A percentile compares a stretch with the other conserved stretches of the same genome.
These are phyloP conservation scores for Sebastolobus altivelis DNA, from an alignment of 2,797 vertebrate species.

Conservation along the genomic window DNA sequence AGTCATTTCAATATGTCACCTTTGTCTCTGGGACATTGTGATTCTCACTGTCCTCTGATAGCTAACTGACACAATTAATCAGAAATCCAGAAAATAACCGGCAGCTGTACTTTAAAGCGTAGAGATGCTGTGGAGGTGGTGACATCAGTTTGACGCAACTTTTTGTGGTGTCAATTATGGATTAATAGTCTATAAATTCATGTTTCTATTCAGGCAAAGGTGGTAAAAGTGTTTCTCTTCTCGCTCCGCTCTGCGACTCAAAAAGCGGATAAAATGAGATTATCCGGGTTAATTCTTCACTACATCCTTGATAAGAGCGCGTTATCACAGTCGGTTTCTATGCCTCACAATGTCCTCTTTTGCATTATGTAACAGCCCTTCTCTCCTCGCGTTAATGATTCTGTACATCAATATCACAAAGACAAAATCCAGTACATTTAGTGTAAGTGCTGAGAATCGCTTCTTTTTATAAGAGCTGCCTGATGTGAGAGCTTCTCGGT, in stretches of 20 bases:
- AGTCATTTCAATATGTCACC: neutral
- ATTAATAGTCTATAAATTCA: neutral
- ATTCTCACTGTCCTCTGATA: neutral
- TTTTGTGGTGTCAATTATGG: neutral
- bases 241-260: neutral
- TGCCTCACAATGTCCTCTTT: conserved; percentile 25
- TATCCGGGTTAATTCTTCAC: conserved; percentile 55
- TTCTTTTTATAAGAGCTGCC: neutral
- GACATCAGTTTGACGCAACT: neutral
- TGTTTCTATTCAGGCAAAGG: neutral
- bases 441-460: neutral
- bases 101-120: neutral
- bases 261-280: conserved; percentile 33
- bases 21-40: neutral
- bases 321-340: conserved; percentile 5
- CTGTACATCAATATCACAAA: conserved; percentile 10
- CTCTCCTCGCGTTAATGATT: conserved; percentile 3
- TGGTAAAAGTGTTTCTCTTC: neutral
- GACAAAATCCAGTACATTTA: neutral
- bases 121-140: neutral
- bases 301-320: conserved; percentile 26
- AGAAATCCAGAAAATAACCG: neutral
- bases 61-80: neutral
- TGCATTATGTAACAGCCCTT: conserved; percentile 36
- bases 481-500: conserved; percentile 1